These are phyloP conservation scores for Myotis findleyi DNA, from an alignment of 2,797 vertebrate species.

Conservation along the genomic window DNA sequence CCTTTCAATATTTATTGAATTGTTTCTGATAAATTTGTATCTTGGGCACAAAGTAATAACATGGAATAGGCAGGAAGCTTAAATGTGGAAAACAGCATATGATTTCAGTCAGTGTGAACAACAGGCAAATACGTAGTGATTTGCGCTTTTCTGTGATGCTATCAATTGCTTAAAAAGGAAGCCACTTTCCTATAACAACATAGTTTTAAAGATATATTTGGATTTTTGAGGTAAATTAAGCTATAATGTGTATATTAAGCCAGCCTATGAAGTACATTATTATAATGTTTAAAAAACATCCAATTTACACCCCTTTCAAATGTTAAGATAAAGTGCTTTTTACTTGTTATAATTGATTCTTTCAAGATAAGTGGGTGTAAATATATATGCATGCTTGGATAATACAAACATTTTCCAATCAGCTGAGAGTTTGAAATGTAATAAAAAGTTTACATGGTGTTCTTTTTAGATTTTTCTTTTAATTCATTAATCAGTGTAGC, in stretches of 20 bases:
- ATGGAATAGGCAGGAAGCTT: neutral
- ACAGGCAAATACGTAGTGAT: slow-evolving; percentile 65
- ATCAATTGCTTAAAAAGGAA: slow-evolving; percentile 74
- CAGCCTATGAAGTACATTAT: slow-evolving; percentile 52
- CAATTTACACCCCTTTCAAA: slow-evolving; percentile 29
- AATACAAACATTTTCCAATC: slow-evolving; percentile 54
- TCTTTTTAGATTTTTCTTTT: slow-evolving; percentile 25
- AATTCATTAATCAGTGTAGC: neutral
- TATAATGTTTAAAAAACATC: neutral
- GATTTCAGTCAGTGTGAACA: neutral
- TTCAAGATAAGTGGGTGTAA: slow-evolving; percentile 39
- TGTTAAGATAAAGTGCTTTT: slow-evolving; percentile 43
- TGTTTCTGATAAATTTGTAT: slow-evolving; percentile 44
- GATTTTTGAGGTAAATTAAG: slow-evolving; percentile 68
- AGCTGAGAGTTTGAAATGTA: slow-evolving; percentile 37
- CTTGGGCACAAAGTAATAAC: neutral
- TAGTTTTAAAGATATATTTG: slow-evolving; percentile 79
- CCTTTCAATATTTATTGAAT: slow-evolving; percentile 55
- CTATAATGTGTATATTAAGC: neutral
- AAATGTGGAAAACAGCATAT: neutral
- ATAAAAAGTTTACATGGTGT: slow-evolving; percentile 11
- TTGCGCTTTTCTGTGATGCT: slow-evolving; percentile 69
- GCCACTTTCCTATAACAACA: slow-evolving; percentile 69
- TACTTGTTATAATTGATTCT: slow-evolving; percentile 32
- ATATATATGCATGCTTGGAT: slow-evolving; percentile 3